Base-by-base conservation (phyloP, 2,113 vertebrate species). In the Sitta europaea region DNA sequence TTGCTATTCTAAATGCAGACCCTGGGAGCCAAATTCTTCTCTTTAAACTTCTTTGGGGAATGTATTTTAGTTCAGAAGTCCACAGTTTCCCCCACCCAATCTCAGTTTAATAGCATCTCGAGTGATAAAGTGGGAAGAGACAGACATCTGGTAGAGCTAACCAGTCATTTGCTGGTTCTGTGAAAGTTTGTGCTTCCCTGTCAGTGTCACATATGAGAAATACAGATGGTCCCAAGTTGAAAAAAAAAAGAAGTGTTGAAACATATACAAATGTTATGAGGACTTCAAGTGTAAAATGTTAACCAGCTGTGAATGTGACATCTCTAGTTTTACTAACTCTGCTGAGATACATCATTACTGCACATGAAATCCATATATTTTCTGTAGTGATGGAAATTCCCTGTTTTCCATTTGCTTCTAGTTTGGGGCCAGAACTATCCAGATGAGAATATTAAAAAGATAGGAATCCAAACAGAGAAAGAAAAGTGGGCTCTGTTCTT, bases 111-210 rank as follows among this genome's bases (percentile, higher is more conserved):
- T 53, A 76, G 72, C 80, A 76, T 62, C 65, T 45, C 33, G 20
- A 78, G 86, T 81, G 91, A 96, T 88, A 94, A 95, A 90, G 85
- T 66, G 75, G 86, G 94, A 92, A 96, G 54, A 96, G 54, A 48
- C 74, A 92, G 82, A 90, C 85, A 95, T 96, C 94, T 97, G 94
- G 91, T 92, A 90, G 80, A 93, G 94, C 92, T 94, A 95, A 92
- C 92, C 45, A 94, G 92, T 92, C 86, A 91, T 95, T 91, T 93
- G 61, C 72, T 75, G 66, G 79, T 83, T 90, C 89, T 96, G 95
- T 90, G 93, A 96, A 97, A 96, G 73, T 88, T 85, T 90, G 86
- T 84, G 86, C 75, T 96, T 96, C 94, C 94, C 76, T 94, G 75
- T 93, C 92, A 94, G 65, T 82, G 86, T 77, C 95, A 95, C 91